Base-by-base conservation (phyloP, 2,888 invertebrate species). In the Scrobipalpa atriplicella region DNA sequence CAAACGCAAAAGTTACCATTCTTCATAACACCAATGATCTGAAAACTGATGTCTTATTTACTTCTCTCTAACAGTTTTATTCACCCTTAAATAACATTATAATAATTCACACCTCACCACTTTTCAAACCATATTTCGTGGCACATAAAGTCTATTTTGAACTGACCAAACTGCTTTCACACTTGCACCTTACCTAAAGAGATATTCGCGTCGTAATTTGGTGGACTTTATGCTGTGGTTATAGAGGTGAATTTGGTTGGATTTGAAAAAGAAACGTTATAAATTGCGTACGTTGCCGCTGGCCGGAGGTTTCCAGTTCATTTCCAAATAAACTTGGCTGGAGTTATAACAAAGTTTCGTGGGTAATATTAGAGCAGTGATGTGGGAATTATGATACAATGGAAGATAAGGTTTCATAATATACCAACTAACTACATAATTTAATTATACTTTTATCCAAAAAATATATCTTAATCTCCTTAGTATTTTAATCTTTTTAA, bases 291-390 rank as follows among this genome's bases (percentile, higher is more conserved):
- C 79, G 81, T 83, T 78, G 77, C 77, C 82, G 86, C 85, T n/a
- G n/a, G n/a, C 83, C 84, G 81, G 80, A 82, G 78, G 84, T 84
- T 86, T 82, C 79, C 86, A 83, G 85, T 86, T 88, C 86, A 89
- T 87, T 86, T 83, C 82, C 82, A 85, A 88, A 87, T 87, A 87
- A 89, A 89, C 84, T 89, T 82, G 72, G 78, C 71, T 79, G 72
- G 86, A 87, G 89, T 86, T 85, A 88, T 88, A 89, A 85, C 82
- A 84, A 87, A 88, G 86, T 88, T 88, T 78, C 73, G 72, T 75
- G 79, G 83, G 86, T 83, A 82, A 87, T 86, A 84, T 86, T 79
- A 74, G 76, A 67, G 67, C 68, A 39, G 64, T 54, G 76, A 73
- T 66, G 67, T 67, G 64, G 66, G 69, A 71, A 67, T 47, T 18